phyloP scores from a whole-genome alignment of 2,797 vertebrate genomes.

The Sebastes hopkinsi region DNA sequence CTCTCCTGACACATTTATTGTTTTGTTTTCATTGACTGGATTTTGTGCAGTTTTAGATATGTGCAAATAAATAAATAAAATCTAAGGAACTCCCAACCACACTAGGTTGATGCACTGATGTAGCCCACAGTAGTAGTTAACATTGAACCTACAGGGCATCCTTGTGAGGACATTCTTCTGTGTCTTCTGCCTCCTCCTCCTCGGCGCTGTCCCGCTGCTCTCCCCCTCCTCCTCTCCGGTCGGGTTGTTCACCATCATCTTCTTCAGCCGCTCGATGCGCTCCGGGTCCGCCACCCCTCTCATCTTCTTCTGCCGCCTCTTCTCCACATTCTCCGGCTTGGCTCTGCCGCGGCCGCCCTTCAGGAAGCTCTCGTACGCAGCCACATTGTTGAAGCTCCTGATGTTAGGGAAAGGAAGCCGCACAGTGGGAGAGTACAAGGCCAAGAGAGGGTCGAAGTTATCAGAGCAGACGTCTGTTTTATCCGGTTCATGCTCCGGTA shows the following conservation, averaged over 20 bases:
- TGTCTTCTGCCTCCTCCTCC: conserved; percentile 63
- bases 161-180: conserved; percentile 92
- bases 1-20: too few species aligned
- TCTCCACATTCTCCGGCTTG: conserved; percentile 85
- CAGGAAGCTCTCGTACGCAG: conserved; percentile 92
- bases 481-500: conserved; percentile 25
- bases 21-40: too few species aligned
- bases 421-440: conserved; percentile 86
- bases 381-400: conserved; percentile 93
- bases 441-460: conserved; percentile 90
- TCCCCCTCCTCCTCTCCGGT: conserved; percentile 57
- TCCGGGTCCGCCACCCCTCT: conserved; percentile 84
- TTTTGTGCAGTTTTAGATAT: too few species aligned
- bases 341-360: conserved; percentile 82
- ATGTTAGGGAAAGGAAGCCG: conserved; percentile 88
- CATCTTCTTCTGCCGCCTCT: conserved; percentile 70
- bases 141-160: conserved; percentile 88
- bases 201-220: conserved; percentile 35
- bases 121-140: too few species aligned
- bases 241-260: conserved; percentile 84
- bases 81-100: not conserved
- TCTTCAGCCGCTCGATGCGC: conserved; percentile 86
- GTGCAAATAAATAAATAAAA: too few species aligned
- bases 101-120: not conserved
- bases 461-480: conserved; percentile 89